phyloP scores from a whole-genome alignment of 2,888 invertebrate species.

The Dinocampus coccinellae region DNA sequence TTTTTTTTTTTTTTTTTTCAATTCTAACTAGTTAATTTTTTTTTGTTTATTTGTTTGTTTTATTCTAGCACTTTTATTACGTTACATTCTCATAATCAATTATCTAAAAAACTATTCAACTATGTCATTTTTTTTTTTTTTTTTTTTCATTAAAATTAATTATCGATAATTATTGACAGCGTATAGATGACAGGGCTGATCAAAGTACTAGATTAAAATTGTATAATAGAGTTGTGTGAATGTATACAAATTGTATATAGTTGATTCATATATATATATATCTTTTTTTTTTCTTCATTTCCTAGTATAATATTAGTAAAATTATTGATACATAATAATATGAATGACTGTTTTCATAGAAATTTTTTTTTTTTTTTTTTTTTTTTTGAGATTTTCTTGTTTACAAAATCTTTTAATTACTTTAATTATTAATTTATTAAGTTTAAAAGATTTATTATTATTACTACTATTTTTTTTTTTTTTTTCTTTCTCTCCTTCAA shows the following conservation, averaged over 20 bases:
- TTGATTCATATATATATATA: conserved; percentile 46
- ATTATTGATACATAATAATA: neutral
- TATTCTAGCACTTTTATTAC: conserved; percentile 38
- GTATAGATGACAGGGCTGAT: conserved; percentile 47
- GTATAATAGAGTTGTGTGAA: conserved; percentile 51
- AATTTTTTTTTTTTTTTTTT: neutral
- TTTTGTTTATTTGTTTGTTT: too few relatives aligned
- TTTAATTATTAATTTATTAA: too few relatives aligned
- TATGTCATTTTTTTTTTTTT: neutral
- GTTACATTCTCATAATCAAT: conserved; percentile 35
- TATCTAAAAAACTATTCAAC: too few relatives aligned
- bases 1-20: neutral
- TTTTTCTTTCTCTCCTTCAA: neutral
- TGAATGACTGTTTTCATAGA: neutral
- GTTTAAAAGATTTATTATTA: too few relatives aligned
- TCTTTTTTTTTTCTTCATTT: conserved; percentile 23
- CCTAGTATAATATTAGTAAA: neutral
- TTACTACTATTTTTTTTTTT: too few relatives aligned
- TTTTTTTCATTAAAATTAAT: neutral
- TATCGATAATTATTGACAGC: conserved; percentile 44
- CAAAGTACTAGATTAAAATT: conserved; percentile 61
- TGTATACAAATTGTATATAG: conserved; percentile 60
- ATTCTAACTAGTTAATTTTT: too few relatives aligned
- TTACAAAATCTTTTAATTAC: too few relatives aligned
- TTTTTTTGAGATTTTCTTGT: too few relatives aligned